phyloP scores from a whole-genome alignment of 2,888 invertebrate genomes.

The Abrostola tripartita region DNA sequence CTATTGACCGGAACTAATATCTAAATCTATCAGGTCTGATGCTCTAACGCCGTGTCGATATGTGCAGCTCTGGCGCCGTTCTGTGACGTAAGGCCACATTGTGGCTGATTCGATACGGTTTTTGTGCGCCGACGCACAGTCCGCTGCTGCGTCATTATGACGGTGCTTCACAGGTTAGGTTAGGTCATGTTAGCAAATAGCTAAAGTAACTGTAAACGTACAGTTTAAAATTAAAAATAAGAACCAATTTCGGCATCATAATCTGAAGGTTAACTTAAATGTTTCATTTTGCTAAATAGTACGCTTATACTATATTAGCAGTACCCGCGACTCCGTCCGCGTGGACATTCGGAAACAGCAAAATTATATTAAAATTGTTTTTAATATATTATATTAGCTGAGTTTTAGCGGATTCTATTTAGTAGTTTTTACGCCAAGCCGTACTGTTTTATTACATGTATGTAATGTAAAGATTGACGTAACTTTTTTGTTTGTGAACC shows the following conservation, averaged over 20 bases:
- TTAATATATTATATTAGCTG: no score
- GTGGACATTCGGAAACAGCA: no score
- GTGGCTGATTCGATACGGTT: slow-evolving; percentile 81
- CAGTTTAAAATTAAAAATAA: not conserved
- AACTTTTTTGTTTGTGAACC: no score
- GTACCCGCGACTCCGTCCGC: no score
- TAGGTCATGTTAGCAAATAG: slow-evolving; percentile 66
- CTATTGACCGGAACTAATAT: slow-evolving; percentile 38
- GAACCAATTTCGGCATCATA: not conserved
- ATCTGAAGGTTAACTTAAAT: not conserved
- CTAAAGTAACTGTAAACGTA: slow-evolving; percentile 49
- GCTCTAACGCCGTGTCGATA: slow-evolving; percentile 50
- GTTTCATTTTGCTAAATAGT: no score
- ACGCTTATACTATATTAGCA: no score
- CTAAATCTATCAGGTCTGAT: slow-evolving; percentile 42
- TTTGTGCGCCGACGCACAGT: slow-evolving; percentile 65
- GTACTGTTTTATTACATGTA: no score
- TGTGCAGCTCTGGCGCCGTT: slow-evolving; percentile 55
- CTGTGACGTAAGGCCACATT: slow-evolving; percentile 67
- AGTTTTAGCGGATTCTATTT: no score
- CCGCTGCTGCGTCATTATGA: slow-evolving; percentile 68
- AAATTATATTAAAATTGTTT: no score
- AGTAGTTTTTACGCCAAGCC: no score
- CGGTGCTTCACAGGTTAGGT: slow-evolving; percentile 68
- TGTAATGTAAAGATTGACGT: no score